Evolutionary conservation across 2,888 invertebrate genomes (phyloP), one percentile per base, ranked within the genome.

Genomic region (Drosophila colorata): DNA sequence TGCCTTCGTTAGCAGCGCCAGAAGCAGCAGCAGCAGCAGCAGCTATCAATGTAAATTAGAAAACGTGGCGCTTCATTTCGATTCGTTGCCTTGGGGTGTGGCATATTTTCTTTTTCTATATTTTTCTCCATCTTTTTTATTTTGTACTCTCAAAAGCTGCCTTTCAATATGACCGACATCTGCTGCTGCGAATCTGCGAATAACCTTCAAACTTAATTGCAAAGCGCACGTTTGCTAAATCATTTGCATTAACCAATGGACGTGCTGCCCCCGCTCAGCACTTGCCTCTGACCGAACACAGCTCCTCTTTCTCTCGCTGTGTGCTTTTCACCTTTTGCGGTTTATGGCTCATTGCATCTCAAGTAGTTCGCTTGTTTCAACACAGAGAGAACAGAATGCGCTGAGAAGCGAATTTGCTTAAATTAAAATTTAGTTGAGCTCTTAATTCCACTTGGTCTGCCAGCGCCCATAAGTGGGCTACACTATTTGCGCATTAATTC

Each of bases 161-260:
- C 59, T 81, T 73, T 76, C 66, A 71, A 53, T 60, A 76, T 57
- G 61, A 48, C 57, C 49, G 38, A 58, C 69, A 57, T 47, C 44
- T 63, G 65, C 41, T 46, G 23, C n/a, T 25, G 41, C 43, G 20
- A 16, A 56, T 23, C 49, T 44, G 48, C 65, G 44, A 61, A 64
- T 74, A 86, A 80, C 84, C 84, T 84, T 88, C 88, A 88, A 78
- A 84, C 80, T 80, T 86, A 84, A 84, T 84, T 88, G 84, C 88
- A 88, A 69, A 69, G 73, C 68, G 74, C 40, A 60, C 64, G 64
- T 43, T 69, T 68, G 84, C 77, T 74, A 74, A 87, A 87, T 78
- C 72, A 84, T 87, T 84, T 87, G 85, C 87, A 81, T 84, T 84
- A 79, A 74, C 68, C 81, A 73, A 76, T 81, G 81, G 65, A 53